phyloP scores from a whole-genome alignment of 2,797 vertebrate genomes.

The Caiman crocodilus region DNA sequence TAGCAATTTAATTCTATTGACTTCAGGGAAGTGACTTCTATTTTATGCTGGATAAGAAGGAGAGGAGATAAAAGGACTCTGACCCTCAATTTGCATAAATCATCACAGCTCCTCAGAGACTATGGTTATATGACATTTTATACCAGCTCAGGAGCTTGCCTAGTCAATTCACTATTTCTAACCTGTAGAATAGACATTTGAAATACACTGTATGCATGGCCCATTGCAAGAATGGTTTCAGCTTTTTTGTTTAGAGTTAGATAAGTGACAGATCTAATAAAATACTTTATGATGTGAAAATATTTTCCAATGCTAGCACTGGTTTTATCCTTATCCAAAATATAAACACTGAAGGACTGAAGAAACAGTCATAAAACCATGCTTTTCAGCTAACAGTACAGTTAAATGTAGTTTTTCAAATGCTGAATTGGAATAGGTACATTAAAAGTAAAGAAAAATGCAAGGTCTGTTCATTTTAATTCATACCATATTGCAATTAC shows the following conservation, averaged over 20 bases:
- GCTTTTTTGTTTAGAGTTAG: background rate
- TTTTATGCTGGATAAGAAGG: background rate
- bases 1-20: background rate
- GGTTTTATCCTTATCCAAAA: background rate
- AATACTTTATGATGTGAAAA: background rate
- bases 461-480: background rate
- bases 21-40: background rate
- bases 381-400: background rate
- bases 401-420: background rate
- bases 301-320: background rate
- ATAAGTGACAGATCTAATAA: background rate
- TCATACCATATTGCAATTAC: background rate
- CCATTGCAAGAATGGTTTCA: background rate
- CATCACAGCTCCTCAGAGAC: background rate
- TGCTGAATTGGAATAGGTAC: background rate
- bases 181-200: background rate
- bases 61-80: conserved; percentile 4
- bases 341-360: background rate
- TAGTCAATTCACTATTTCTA: background rate
- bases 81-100: background rate
- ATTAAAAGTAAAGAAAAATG: background rate
- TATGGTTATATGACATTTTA: background rate
- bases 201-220: background rate
- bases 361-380: background rate
- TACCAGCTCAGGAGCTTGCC: background rate